Evolutionary conservation across 2,113 vertebrate species (phyloP).

Genomic region (Daphoenositta chrysoptera): DNA sequence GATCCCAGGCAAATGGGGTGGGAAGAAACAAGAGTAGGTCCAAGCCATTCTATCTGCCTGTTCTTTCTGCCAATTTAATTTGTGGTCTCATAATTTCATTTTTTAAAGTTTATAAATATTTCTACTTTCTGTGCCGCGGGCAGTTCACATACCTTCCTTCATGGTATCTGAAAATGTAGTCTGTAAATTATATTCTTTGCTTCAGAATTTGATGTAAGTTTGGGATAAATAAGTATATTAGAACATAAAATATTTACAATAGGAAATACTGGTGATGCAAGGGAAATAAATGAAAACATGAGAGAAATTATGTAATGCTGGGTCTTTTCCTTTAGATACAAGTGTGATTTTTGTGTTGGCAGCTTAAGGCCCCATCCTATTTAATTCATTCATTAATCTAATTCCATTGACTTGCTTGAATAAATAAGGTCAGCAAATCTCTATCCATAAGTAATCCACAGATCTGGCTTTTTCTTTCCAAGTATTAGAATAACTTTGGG

Average conservation of each 20-base stretch:
- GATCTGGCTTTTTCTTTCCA: background rate
- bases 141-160: background rate
- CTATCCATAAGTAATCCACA: background rate
- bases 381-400: background rate
- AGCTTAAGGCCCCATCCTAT: background rate
- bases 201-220: background rate
- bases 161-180: background rate
- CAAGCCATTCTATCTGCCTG: background rate
- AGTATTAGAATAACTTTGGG: background rate
- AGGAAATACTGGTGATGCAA: background rate
- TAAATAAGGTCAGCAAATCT: background rate
- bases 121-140: background rate
- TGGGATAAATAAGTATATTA: background rate
- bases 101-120: background rate
- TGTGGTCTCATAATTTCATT: background rate
- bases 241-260: background rate
- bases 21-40: background rate
- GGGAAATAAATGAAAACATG: background rate
- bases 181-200: background rate
- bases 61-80: background rate
- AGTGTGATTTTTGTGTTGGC: background rate
- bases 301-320: background rate
- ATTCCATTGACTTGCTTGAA: background rate
- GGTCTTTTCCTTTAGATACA: background rate
- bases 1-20: background rate